A percentile compares a stretch with the other conserved stretches of the same genome.
Evolutionary conservation across 2,113 vertebrate genomes (phyloP).

Genomic region (Equus przewalskii): DNA sequence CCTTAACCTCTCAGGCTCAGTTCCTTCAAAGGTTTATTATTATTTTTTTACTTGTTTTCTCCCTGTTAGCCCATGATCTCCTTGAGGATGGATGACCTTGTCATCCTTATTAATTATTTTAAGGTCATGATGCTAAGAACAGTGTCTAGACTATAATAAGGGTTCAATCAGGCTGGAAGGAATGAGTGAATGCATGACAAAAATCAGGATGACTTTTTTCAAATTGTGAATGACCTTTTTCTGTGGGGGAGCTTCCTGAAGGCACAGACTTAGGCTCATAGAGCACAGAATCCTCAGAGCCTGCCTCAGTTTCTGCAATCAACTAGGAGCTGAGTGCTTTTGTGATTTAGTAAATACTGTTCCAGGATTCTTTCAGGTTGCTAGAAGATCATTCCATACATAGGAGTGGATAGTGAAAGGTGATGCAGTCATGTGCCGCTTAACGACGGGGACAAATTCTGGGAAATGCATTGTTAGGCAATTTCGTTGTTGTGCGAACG

Average conservation of each 20-base stretch:
- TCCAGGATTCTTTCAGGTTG: neutral
- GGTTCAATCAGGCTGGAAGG: neutral
- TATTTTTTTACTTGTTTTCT: neutral
- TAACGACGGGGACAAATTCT: too few species aligned
- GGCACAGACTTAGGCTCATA: neutral
- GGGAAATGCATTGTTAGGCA: too few species aligned
- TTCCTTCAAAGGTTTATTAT: neutral
- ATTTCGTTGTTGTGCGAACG: too few species aligned
- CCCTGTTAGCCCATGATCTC: neutral
- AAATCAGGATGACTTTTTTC: neutral
- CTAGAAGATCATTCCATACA: neutral
- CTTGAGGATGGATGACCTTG: neutral
- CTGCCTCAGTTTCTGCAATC: neutral
- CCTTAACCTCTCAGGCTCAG: neutral
- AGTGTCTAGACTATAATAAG: neutral
- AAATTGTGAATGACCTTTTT: neutral
- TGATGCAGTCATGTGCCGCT: too few species aligned
- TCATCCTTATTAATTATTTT: neutral
- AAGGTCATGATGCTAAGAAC: neutral
- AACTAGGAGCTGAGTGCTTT: neutral
- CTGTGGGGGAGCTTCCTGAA: fast-evolving
- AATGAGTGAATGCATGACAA: neutral
- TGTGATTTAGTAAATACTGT: neutral
- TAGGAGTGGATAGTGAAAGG: neutral
- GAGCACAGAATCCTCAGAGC: neutral